A percentile compares a stretch with the other conserved stretches of the same genome.
Conservation (phyloP, 2,797 vertebrate species). For the Anniella stebbinsi region DNA sequence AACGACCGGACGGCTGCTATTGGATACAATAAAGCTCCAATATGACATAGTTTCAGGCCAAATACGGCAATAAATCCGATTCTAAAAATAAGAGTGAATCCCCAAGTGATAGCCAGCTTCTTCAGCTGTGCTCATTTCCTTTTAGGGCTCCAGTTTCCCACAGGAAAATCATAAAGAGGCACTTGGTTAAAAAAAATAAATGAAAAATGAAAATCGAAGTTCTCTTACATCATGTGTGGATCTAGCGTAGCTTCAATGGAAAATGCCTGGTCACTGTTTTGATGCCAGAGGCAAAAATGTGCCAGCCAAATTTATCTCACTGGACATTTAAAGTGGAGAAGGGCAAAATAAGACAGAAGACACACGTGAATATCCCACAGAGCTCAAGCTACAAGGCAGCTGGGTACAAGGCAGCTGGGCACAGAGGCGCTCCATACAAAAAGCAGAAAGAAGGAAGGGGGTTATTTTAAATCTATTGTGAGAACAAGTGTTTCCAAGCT, state of each 20-base stretch:
- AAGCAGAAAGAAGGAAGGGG: constrained; percentile 64
- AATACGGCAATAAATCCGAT: constrained; percentile 84
- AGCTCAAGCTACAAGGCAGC: not conserved
- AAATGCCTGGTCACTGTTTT: constrained; percentile 48
- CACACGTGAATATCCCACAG: not conserved
- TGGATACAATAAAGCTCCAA: constrained; percentile 73
- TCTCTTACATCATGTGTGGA: constrained; percentile 69
- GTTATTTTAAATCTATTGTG: constrained; percentile 69
- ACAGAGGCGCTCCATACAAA: constrained; percentile 47
- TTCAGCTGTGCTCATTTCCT: constrained; percentile 79
- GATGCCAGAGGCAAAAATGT: constrained; percentile 22
- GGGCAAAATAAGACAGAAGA: not conserved
- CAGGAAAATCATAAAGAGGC: constrained; percentile 82
- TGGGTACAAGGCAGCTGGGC: not conserved
- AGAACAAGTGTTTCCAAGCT: constrained; percentile 72
- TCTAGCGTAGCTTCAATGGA: constrained; percentile 26
- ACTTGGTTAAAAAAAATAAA: constrained; percentile 66
- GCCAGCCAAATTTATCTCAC: not conserved
- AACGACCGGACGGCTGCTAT: constrained; percentile 50
- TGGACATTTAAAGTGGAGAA: not conserved
- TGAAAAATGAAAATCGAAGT: constrained; percentile 12
- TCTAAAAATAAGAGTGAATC: constrained; percentile 85
- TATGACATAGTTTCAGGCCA: constrained; percentile 80
- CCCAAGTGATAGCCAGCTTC: constrained; percentile 81
- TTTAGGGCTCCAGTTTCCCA: constrained; percentile 89